Percentiles rank a stretch among this genome's conserved stretches.
Conservation (phyloP, 2,888 invertebrate genomes). For the Cancer borealis region DNA sequence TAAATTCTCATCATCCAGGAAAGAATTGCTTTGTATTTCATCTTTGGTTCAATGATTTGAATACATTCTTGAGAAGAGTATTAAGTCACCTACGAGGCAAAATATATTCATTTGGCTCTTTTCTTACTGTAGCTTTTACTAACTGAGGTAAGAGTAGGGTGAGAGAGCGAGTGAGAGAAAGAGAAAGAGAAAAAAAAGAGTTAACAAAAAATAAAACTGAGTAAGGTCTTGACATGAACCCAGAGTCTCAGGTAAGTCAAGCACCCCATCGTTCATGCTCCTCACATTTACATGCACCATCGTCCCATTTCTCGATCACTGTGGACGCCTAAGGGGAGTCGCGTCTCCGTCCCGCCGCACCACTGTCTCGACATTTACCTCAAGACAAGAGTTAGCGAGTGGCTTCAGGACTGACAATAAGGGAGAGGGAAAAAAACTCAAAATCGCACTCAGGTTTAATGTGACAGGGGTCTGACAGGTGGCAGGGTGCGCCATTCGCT, state of each 20-base stretch:
- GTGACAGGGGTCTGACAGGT: constrained; percentile 24
- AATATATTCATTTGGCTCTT: neutral
- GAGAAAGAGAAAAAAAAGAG: neutral
- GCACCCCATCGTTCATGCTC: neutral
- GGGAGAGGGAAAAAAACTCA: neutral
- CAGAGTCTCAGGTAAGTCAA: neutral
- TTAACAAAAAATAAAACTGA: neutral
- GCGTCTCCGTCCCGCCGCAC: neutral
- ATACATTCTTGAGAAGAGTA: neutral
- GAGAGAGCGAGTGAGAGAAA: neutral
- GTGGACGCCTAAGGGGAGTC: neutral
- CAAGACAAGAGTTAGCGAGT: neutral
- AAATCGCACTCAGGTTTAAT: constrained; percentile 11
- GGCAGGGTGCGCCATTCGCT: neutral
- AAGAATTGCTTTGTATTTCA: neutral
- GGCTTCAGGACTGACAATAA: constrained; percentile 1
- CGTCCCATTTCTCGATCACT: neutral
- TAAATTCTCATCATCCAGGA: neutral
- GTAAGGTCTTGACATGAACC: neutral
- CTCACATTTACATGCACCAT: constrained; percentile 20
- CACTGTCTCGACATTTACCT: neutral
- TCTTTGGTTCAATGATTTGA: neutral
- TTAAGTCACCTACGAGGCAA: neutral
- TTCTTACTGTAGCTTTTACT: neutral
- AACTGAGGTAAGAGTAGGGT: neutral